Percentiles rank a stretch among this genome's conserved stretches.
phyloP scores from a whole-genome alignment of 2,888 invertebrate genomes.

The Sarcophaga subvicina region DNA sequence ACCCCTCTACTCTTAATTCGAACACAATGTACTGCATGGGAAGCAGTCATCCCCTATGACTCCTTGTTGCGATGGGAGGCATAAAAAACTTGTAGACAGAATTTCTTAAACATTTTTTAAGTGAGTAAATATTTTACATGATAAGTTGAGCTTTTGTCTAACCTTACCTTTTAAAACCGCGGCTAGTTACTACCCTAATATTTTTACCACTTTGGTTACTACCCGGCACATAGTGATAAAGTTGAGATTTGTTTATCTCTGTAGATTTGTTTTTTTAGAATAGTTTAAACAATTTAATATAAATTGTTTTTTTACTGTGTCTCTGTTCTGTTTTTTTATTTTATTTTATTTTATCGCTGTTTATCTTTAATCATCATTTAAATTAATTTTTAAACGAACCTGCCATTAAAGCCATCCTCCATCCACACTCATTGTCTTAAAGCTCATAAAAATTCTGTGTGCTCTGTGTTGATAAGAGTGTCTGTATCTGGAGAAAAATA shows the following conservation, averaged over 20 bases:
- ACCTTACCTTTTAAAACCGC: too few relatives aligned
- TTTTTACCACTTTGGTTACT: neutral
- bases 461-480: conserved; percentile 42
- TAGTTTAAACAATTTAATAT: neutral
- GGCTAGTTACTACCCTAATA: neutral
- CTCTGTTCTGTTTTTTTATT: neutral
- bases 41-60: too few relatives aligned
- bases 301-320: neutral
- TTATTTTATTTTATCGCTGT: neutral
- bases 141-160: too few relatives aligned
- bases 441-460: neutral
- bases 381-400: conserved; percentile 44
- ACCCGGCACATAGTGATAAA: neutral
- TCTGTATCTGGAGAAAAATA: neutral
- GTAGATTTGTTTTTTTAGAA: neutral
- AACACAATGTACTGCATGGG: too few relatives aligned
- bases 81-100: too few relatives aligned
- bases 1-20: too few relatives aligned
- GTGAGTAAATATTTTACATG: too few relatives aligned
- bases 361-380: conserved; percentile 34
- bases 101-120: too few relatives aligned
- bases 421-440: neutral
- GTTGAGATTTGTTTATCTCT: neutral
- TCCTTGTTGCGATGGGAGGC: too few relatives aligned
- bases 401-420: conserved; percentile 9